A percentile compares a stretch with the other conserved stretches of the same genome.
Conservation (phyloP, 53 echinoderm and acorn worm genomes). For the Crossaster papposus region DNA sequence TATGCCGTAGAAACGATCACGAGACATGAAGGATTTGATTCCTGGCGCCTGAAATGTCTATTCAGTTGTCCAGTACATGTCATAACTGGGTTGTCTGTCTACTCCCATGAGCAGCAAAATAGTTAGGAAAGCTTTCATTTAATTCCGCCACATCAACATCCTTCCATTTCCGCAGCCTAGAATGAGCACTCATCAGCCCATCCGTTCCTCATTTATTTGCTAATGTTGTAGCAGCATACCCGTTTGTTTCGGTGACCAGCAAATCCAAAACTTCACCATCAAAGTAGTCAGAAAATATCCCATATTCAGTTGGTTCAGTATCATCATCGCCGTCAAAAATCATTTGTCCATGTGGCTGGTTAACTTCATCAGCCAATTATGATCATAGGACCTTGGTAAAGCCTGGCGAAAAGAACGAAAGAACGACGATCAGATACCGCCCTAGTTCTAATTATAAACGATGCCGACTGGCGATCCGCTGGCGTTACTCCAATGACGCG, state of each 20-base stretch:
- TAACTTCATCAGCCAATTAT: constrained; percentile 25
- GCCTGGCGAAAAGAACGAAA: too few species aligned
- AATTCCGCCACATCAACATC: neutral
- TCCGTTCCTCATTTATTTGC: constrained; percentile 23
- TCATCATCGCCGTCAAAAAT: constrained; percentile 10
- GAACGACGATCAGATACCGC: constrained; percentile 91
- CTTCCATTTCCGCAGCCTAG: constrained; percentile 19
- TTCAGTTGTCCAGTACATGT: constrained; percentile 28
- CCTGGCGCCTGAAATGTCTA: constrained; percentile 32
- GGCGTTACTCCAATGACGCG: constrained; percentile 68
- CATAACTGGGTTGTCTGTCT: constrained; percentile 8
- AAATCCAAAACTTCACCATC: constrained; percentile 31
- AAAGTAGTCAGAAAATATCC: constrained; percentile 29
- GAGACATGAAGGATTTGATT: constrained; percentile 29
- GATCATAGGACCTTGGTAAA: constrained; percentile 19
- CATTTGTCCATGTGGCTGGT: constrained; percentile 30
- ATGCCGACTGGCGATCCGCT: constrained; percentile 79
- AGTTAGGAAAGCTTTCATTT: constrained; percentile 35
- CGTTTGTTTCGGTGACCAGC: constrained; percentile 38
- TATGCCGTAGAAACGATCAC: constrained; percentile 30
- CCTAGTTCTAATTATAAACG: constrained; percentile 91
- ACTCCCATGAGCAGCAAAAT: constrained; percentile 29
- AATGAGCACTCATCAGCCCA: neutral
- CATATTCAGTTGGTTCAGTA: constrained; percentile 39
- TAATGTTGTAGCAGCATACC: constrained; percentile 37